Evolutionary conservation across 2,113 vertebrate genomes (phyloP).

Genomic region (Macquaria ambigua): DNA sequence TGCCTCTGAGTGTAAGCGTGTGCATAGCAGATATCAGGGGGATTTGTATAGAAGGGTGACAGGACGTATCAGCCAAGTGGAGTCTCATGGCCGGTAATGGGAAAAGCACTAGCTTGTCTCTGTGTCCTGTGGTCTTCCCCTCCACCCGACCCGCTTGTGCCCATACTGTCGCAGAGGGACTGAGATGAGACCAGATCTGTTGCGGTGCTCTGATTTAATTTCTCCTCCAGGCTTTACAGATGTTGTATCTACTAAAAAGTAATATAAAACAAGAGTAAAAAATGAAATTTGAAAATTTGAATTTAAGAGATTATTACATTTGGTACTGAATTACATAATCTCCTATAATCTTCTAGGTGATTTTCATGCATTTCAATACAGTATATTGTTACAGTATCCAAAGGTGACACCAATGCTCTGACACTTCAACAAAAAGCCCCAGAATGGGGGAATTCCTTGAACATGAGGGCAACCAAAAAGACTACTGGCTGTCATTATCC

Average conservation of each 20-base stretch:
- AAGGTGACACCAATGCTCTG: slow-evolving; percentile 63
- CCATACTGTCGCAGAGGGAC: slow-evolving; percentile 1
- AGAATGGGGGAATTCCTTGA: slow-evolving; percentile 80
- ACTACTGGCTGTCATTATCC: slow-evolving; percentile 67
- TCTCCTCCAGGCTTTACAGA: slow-evolving; percentile 20
- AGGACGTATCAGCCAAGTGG: slow-evolving; percentile 67
- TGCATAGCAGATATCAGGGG: slow-evolving; percentile 62
- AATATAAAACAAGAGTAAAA: background rate
- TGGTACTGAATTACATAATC: slow-evolving; percentile 13
- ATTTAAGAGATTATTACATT: slow-evolving; percentile 2
- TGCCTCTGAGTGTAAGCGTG: slow-evolving; percentile 67
- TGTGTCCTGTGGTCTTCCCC: slow-evolving; percentile 47
- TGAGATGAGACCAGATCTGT: slow-evolving; percentile 44
- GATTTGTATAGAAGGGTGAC: slow-evolving; percentile 79
- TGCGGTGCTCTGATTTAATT: slow-evolving; percentile 33
- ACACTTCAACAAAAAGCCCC: slow-evolving; percentile 66
- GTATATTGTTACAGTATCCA: slow-evolving; percentile 55
- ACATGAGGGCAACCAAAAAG: slow-evolving; percentile 71
- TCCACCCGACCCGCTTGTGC: slow-evolving; percentile 18
- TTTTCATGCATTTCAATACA: slow-evolving; percentile 46
- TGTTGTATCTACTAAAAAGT: background rate
- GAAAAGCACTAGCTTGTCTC: slow-evolving; percentile 42
- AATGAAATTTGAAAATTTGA: background rate
- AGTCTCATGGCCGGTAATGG: slow-evolving; percentile 61
- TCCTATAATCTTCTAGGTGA: slow-evolving; percentile 11